Evolutionary conservation across 2,888 invertebrate species (phyloP), one percentile per base, ranked within the genome.

Genomic region (Atrina japonica): DNA sequence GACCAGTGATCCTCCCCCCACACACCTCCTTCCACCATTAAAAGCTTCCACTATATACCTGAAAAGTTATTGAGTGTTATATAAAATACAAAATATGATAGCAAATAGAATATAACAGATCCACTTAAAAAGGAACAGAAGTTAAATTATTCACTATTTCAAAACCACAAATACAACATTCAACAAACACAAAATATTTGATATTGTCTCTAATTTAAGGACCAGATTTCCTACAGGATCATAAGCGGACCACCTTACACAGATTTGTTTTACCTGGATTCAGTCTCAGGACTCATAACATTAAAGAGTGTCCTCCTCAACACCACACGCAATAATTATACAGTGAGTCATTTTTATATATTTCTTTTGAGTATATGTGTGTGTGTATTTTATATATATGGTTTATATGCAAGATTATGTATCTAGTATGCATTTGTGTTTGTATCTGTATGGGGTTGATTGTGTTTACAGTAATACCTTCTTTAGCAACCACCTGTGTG

Each of bases 211-310:
- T 41, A 27, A 67, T 30, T 67, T 73, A 18, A 80, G 79, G 78
- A 81, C 66, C 27, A 43, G 0, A 30, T 80, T 25, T 64, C 25
- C 5, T 81, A 61, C 63, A 64, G 61, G 6, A 77, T 82, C 9
- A 45, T 53, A 16, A 68, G 67, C 40, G 55, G 60, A 21, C n/a
- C 35, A 3, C 64, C 72, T n/a, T 35, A 50, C 23, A 67, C 56
- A 14, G 43, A 43, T 1, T 47, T 73, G 9, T 77, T 70, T 29
- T 80, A 70, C 74, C 66, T 86, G 3, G 80, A 84, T 50, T 80
- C 83, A 27, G 30, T 56, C 30, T 75, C 79, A 25, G 86, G 86
- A 16, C 59, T 73, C 11, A 77, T 86, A 27, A 75, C 75, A 11
- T 73, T 85, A 21, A 76, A 73, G 14, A 18, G 41, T 27, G 29